Conservation (phyloP, 92 coral and sea anemone species). For the Nematostella vectensis region DNA sequence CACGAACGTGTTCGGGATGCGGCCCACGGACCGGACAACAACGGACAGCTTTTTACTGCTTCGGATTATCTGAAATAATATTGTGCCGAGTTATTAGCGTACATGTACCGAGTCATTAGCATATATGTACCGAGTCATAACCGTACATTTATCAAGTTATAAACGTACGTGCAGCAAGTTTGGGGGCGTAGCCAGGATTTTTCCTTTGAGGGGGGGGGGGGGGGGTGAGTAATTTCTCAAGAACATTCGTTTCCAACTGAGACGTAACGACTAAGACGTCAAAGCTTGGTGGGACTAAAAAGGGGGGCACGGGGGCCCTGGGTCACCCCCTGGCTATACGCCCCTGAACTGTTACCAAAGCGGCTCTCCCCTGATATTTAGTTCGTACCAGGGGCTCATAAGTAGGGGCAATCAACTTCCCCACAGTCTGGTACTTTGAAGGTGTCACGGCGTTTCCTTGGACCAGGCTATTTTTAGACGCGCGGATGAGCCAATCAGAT, state of each 20-base stretch:
- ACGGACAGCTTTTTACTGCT: slow-evolving; percentile 56
- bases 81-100: not conserved
- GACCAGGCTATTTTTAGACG: no score
- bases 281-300: not conserved
- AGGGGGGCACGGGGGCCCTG: not conserved
- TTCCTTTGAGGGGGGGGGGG: not conserved
- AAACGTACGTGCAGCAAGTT: no score
- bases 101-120: no score
- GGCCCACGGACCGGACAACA: slow-evolving; percentile 80
- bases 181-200: slow-evolving; percentile 1
- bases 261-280: not conserved
- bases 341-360: no score
- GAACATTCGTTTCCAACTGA: not conserved
- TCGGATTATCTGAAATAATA: slow-evolving; percentile 52
- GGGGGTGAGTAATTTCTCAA: not conserved
- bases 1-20: slow-evolving; percentile 80
- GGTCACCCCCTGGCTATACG: not conserved
- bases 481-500: no score
- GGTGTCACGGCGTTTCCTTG: no score
- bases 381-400: no score
- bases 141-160: no score
- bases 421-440: no score
- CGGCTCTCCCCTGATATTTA: no score
- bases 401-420: no score
- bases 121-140: no score